Evolutionary conservation across 1,140 invertebrate genomes (phyloP), one percentile per base, ranked within the genome.

Genomic region (Musca domestica): DNA sequence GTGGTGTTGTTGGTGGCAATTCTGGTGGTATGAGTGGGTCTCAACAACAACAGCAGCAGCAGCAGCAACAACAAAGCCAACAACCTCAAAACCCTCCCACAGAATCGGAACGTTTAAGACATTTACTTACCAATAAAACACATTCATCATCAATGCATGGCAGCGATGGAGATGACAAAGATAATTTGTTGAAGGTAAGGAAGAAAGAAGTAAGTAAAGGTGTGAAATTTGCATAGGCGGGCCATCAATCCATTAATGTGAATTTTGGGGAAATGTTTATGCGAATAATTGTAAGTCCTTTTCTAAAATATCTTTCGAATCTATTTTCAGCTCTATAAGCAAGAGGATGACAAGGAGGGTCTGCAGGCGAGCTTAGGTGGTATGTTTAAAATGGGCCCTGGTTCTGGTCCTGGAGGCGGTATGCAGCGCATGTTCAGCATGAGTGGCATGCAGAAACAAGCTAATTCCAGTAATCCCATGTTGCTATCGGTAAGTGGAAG

Each of bases 271-370:
- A 41, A 41, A 12, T 30, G 27, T 3, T 30, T 30, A 30, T 30
- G 27, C 23, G 25, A 17, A 65, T 65, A 46, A 3, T 20, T n/a
- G 19, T 17, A 64, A 20, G n/a, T n/a, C 12, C 41, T 19, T 48
- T 15, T 65, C 51, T 58, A 56, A 52, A 15, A n/a, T 15, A 25
- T 67, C 12, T 67, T 41, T 67, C 46, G 56, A 15, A 19, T 56
- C 19, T 67, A 17, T 19, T 47, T 46, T 34, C 46, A 80, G 77
- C 80, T 75, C 73, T 80, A 78, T 56, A 80, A 80, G 76, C 93
- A 94, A 79, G 89, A 91, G 67, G 93, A 95, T 70, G 93, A 95
- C 66, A 90, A 92, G 68, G 90, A 92, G 58, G 67, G 74, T 9
- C 69, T 67, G 34, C 72, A 70, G 14, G 47, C 72, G 4, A 83